These are phyloP conservation scores for Rhynchomys soricoides DNA, from an alignment of 2,113 vertebrate genomes.

Conservation along the genomic window DNA sequence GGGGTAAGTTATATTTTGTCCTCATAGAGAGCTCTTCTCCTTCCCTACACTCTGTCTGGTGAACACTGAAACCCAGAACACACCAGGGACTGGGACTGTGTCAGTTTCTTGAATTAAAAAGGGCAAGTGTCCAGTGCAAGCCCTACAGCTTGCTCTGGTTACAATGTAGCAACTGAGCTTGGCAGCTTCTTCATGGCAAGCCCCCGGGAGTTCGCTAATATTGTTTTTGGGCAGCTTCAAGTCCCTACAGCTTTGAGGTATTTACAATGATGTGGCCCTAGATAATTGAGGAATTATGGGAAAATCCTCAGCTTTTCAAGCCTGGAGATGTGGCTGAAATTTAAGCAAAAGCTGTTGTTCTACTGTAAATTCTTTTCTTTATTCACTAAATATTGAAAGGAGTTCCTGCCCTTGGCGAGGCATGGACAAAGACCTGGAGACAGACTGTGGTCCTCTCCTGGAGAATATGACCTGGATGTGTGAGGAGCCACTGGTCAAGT, in stretches of 20 bases:
- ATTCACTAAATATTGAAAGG: conserved; percentile 36
- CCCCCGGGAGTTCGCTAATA: neutral
- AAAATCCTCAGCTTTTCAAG: conserved; percentile 38
- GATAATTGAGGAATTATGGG: conserved; percentile 64
- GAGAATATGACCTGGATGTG: neutral
- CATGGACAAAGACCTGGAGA: neutral
- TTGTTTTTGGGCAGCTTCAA: conserved; percentile 51
- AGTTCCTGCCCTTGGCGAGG: neutral
- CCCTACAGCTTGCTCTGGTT: conserved; percentile 51
- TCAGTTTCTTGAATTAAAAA: conserved; percentile 66
- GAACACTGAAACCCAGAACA: conserved; percentile 59
- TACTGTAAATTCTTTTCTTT: conserved; percentile 45
- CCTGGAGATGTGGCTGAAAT: conserved; percentile 18
- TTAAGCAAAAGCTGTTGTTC: neutral
- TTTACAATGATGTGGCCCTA: conserved; percentile 37
- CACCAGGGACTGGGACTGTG: conserved; percentile 62
- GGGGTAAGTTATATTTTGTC: neutral
- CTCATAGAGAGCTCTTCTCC: neutral
- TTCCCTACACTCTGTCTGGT: neutral
- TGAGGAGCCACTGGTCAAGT: neutral
- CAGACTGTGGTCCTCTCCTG: neutral
- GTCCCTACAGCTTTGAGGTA: conserved; percentile 36
- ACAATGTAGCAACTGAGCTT: conserved; percentile 42
- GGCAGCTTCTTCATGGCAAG: conserved; percentile 39
- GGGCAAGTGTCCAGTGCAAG: conserved; percentile 65